Base-by-base conservation (phyloP, 2,797 vertebrate genomes). In the Chromis chromis region DNA sequence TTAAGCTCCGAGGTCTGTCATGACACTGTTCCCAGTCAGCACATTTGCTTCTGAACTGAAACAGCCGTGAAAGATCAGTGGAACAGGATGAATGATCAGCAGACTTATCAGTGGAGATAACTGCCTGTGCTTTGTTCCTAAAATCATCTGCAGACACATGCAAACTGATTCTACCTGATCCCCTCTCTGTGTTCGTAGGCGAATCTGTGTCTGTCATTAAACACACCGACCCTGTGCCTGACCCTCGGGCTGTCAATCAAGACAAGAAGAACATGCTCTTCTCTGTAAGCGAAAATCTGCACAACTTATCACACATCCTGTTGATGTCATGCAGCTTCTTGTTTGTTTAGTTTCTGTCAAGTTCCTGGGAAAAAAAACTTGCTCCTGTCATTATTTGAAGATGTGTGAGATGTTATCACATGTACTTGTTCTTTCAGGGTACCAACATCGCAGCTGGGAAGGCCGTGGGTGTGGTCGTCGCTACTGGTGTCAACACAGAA, bases 221-320 rank as follows among this genome's bases (percentile, higher is more conserved):
- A 90, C 98, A 99, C 92, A 99, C 98, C 0, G 98, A 99, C 86
- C 98, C 98, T 0, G 97, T 99, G 42, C 98, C 98, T 4, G 98
- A 99, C 90, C 98, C 97, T 12, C 96, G 98, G 27, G 98, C 98
- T 39, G 98, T 99, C 75, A 99, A 99, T 87, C 98, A 99, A 82
- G 98, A 99, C 91, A 99, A 99, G 89, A 99, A 99, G 95, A 99
- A 99, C 91, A 99, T 99, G 98, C 95, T 99, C 39, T 99, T 99
- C 89, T 99, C 97, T 81, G 98, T 99, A 90, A 97, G 97, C 92
- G 52, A 17, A 24, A 16, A 44, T 28, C 25, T n/a, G 36, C 46
- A 33, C 62, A 4, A 1, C 17, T 59, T 36, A 28, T 67, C 70
- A 53, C 64, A 85, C 66, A 62, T 64, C 70, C 72, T 86, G 78